phyloP scores from a whole-genome alignment of 2,888 invertebrate species.

The Xylophagus ater region DNA sequence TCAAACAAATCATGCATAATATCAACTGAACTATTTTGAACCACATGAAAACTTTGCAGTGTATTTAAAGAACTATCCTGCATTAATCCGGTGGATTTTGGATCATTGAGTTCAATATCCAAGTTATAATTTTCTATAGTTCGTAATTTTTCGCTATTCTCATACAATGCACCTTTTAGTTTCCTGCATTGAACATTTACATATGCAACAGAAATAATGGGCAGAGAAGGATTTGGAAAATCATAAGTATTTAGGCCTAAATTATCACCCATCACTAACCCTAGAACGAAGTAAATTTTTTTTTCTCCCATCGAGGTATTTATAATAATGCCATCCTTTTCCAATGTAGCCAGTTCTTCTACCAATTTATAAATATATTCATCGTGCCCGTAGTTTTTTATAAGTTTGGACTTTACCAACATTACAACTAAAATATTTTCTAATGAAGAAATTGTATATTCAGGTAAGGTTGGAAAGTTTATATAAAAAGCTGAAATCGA shows the following conservation, averaged over 20 bases:
- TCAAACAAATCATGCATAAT: conserved; percentile 1
- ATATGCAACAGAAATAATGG: no score
- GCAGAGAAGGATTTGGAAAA: no score
- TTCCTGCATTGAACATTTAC: no score
- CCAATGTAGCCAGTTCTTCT: neutral
- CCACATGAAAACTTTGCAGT: neutral
- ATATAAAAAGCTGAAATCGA: conserved; percentile 3
- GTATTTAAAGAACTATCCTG: neutral
- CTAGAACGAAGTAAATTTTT: neutral
- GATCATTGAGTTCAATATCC: no score
- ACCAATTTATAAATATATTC: neutral
- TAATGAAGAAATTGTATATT: neutral
- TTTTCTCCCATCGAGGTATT: neutral
- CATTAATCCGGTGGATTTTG: neutral
- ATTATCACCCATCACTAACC: neutral
- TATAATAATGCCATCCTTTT: neutral
- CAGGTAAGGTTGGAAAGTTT: neutral
- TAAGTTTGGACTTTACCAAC: neutral
- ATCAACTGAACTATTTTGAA: neutral
- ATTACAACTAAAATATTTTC: neutral
- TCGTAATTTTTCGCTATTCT: no score
- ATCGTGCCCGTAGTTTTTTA: conserved; percentile 4
- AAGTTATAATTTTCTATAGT: no score
- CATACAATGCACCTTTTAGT: no score
- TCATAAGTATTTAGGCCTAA: conserved; percentile 3